Base-by-base conservation (phyloP, 30 jellyfish, hydroid and myxozoan genomes). In the Chrysaora quinquecirrha region DNA sequence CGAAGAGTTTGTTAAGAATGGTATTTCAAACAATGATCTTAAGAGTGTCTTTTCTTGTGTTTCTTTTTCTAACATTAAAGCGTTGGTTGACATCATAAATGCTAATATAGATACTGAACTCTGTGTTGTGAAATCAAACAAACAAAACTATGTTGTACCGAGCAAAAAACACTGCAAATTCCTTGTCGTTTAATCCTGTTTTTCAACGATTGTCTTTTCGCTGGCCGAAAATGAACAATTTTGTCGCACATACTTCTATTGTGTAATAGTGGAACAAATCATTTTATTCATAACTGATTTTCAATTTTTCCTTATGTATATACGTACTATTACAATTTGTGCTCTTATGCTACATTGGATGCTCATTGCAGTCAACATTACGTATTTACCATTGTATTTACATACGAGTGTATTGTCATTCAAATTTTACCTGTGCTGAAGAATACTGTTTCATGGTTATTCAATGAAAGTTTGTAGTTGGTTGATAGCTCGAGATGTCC, bases 21-120 rank as follows among this genome's bases (percentile, higher is more conserved):
- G 33, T 30, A 20, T 61, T 18, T 61, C 35, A 20, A 30, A 24
- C 14, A 25, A 25, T 61, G 73, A 61, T 18, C 24, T 61, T 18
- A 61, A 61, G 34, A 61, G 73, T 61, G 34, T 24, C 33, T 61
- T 61, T 61, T 3, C 73, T 61, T 3, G 10, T 61, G 73, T 61
- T 3, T 61, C 73, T 61, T 61, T 32, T 61, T 28, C 34, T 32
- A 61, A 61, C 34, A 19, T 20, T 20, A 20, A 28, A 18, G 73
- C 73, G 9, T 43, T 43, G 58, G 58, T 43, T 16, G 58, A 43
- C 16, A 9, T 43, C 9, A 43, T 43, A 0, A 66, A 66, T 25
- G 19, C 78, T 1, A 66, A 27, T 43, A 31, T n/a, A 23, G 56
- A 66, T 23, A 66, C 78, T 2, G 78, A 66, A 66, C 34, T 66